Percentiles rank a stretch among this genome's conserved stretches.
These are phyloP conservation scores for Neopelma chrysocephalum DNA, from an alignment of 2,797 vertebrate species.

Conservation along the genomic window DNA sequence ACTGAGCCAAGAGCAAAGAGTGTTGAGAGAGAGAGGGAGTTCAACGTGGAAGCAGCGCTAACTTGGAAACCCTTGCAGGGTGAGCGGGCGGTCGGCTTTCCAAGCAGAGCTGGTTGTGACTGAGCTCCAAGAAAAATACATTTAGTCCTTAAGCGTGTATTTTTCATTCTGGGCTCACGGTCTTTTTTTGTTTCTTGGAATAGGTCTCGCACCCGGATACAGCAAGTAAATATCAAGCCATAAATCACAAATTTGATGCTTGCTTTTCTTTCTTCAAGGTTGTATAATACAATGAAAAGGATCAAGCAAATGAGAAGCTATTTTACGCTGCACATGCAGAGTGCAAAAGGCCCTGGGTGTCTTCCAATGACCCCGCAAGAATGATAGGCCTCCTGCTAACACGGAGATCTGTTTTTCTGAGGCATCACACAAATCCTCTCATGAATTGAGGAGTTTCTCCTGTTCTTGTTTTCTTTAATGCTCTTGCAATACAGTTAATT, in stretches of 20 bases:
- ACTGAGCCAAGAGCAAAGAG: constrained; percentile 8
- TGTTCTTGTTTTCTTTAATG: constrained; percentile 59
- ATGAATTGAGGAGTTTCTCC: constrained; percentile 40
- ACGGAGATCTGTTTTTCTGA: constrained; percentile 19
- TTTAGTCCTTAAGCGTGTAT: constrained; percentile 22
- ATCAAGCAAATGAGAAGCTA: constrained; percentile 51
- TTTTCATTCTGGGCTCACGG: constrained; percentile 54
- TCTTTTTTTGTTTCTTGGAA: constrained; percentile 51
- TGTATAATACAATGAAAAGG: constrained; percentile 53
- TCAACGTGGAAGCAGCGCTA: constrained; percentile 7
- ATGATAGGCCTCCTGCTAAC: constrained; percentile 56
- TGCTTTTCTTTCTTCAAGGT: constrained; percentile 68
- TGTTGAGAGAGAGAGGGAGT: background rate
- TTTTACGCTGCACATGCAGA: constrained; percentile 20
- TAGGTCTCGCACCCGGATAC: constrained; percentile 44
- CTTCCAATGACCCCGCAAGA: background rate
- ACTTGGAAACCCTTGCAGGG: constrained; percentile 20
- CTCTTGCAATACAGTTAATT: constrained; percentile 35
- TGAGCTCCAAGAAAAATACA: constrained; percentile 41
- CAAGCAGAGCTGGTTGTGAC: constrained; percentile 41
- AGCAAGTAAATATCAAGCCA: constrained; percentile 58
- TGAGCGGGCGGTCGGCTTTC: constrained; percentile 43
- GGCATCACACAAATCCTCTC: constrained; percentile 47
- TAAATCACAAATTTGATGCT: constrained; percentile 55
- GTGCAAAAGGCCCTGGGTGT: constrained; percentile 44